Evolutionary conservation across 2,797 vertebrate species (phyloP), one percentile per base, ranked within the genome.

Genomic region (Cirrhinus mrigala): DNA sequence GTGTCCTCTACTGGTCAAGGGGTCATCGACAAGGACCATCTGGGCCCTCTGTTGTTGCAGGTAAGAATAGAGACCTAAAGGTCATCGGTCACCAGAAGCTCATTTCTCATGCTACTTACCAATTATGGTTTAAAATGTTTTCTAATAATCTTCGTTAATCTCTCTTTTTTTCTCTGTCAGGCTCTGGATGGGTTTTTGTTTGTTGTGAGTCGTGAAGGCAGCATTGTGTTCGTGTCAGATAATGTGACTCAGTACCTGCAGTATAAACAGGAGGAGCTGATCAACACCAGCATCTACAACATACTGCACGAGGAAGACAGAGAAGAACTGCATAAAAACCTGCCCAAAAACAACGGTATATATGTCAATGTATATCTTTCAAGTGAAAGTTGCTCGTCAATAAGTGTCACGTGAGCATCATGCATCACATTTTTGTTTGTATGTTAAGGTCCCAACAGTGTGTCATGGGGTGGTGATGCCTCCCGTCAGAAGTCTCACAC

Each of bases 11-110:
- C 98, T 27, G 98, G 98, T 91, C 98, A 98, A 90, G 98, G 97
- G 84, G 98, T 99, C 93, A 99, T 99, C 92, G 98, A 99, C 93
- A 99, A 99, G 92, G 98, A 99, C 94, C 97, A 98, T 76, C 90
- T 99, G 92, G 98, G 98, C 60, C 98, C 98, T 12, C 95, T 99
- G 87, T 94, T 99, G 85, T 93, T 99, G 80, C 98, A 99, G 97
- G 98, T 96, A 93, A 96, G 95, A 90, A 56, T 74, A 71, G 82
- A 86, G 89, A 86, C 84, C 44, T 76, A 62, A 4, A 64, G 87
- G 84, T 83, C 40, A 86, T 6, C 27, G 86, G 83, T 83, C 46
- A 83, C 56, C 62, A 82, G 12, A 58, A 50, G 24, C 77, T 71
- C 46, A 64, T 12, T 48, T 27, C 15, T 64, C 37, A 62, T 79